Conservation (phyloP, 2,888 invertebrate genomes). For the Erpobdella octoculata region DNA sequence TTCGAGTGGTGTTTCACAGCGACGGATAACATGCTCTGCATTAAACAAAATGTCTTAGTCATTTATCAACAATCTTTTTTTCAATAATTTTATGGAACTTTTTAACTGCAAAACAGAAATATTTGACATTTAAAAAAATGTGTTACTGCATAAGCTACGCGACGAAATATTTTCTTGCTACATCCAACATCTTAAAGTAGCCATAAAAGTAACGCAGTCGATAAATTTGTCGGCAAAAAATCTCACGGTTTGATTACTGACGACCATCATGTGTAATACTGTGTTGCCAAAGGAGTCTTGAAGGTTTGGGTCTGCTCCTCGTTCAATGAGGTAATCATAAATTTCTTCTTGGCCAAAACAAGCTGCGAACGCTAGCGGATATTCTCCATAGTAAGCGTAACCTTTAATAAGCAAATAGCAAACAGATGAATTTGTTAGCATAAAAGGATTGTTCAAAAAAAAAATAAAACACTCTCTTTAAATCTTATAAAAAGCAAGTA, state of each 20-base stretch:
- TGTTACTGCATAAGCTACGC: background rate
- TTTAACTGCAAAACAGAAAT: no score
- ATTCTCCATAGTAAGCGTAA: slow-evolving; percentile 91
- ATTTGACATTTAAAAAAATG: background rate
- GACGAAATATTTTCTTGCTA: no score
- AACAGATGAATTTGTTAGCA: background rate
- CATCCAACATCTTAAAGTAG: no score
- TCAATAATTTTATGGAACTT: background rate
- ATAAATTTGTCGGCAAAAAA: no score
- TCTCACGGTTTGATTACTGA: slow-evolving; percentile 84
- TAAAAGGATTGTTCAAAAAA: background rate
- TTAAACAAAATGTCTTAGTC: no score
- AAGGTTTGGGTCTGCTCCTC: slow-evolving; percentile 86
- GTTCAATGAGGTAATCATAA: slow-evolving; percentile 84
- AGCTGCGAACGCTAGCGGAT: slow-evolving; percentile 92
- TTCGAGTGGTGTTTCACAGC: slow-evolving; percentile 86
- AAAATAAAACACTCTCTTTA: background rate
- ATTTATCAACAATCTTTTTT: background rate
- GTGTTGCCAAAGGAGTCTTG: slow-evolving; percentile 95
- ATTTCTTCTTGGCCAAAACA: slow-evolving; percentile 94
- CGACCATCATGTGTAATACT: slow-evolving; percentile 98
- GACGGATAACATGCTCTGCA: slow-evolving; percentile 85
- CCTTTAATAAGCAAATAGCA: slow-evolving; percentile 59
- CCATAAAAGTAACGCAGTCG: no score
- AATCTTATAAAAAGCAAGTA: background rate